Percentiles rank a stretch among this genome's conserved stretches.
These are phyloP conservation scores for Collichthys lucidus DNA, from an alignment of 2,113 vertebrate genomes.

Conservation along the genomic window DNA sequence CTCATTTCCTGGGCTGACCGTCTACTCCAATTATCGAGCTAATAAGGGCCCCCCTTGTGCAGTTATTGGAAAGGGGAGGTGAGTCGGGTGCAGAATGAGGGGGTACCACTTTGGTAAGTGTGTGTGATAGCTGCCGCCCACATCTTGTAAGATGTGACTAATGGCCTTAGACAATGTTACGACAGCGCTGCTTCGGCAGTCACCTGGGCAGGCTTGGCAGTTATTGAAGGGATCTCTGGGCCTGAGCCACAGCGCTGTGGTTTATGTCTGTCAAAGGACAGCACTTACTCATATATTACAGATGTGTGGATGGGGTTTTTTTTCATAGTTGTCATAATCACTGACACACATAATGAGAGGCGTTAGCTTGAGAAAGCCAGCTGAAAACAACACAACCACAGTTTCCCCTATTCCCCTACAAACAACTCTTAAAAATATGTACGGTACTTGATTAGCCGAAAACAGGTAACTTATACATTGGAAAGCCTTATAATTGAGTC, in stretches of 20 bases:
- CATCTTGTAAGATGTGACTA: slow-evolving; percentile 89
- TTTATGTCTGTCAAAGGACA: not conserved
- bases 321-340: not conserved
- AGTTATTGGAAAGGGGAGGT: slow-evolving; percentile 76
- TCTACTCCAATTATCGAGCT: slow-evolving; percentile 91
- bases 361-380: not conserved
- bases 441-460: not conserved
- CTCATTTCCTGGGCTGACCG: slow-evolving; percentile 94
- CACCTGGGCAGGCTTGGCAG: slow-evolving; percentile 85
- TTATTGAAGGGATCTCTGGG: slow-evolving; percentile 76
- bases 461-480: not conserved
- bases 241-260: slow-evolving; percentile 2
- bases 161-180: slow-evolving; percentile 88
- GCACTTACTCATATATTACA: not conserved
- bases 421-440: not conserved
- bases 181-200: slow-evolving; percentile 84
- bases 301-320: not conserved
- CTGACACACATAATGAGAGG: not conserved
- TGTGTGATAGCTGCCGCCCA: slow-evolving; percentile 68
- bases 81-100: slow-evolving; percentile 72
- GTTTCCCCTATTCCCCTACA: not conserved
- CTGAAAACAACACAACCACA: not conserved
- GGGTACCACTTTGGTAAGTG: slow-evolving; percentile 73
- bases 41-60: slow-evolving; percentile 88
- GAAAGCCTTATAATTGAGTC: not conserved